Base-by-base conservation (phyloP, 2,113 vertebrate genomes). In the Bucco capensis region DNA sequence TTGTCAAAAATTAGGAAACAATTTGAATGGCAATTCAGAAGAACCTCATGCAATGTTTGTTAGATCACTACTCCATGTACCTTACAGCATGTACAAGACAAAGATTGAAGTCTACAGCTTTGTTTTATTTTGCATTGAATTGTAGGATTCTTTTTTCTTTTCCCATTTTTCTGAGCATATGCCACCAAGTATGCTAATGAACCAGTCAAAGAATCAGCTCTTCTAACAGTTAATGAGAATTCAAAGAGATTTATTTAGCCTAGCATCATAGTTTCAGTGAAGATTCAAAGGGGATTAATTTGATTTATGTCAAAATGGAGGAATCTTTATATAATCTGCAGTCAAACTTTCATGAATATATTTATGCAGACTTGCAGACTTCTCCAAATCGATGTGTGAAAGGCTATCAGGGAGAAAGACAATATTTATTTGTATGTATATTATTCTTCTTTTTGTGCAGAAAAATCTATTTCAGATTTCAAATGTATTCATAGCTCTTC, bases 141-240 rank as follows among this genome's bases (percentile, higher is more conserved):
- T 97, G 86, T 91, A 96, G 88, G 91, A 91, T 92, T 94, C 86
- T 94, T 96, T 94, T 92, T 95, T 92, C 94, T 91, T 95, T 85
- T 94, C 70, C 50, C 51, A 72, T 77, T 80, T 96, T 86, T 94
- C 83, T 96, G 92, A 96, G 95, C 91, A 96, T 96, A 96, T 96
- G 93, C 88, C 88, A 54, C 75, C 72, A 96, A 97, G 77, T 93
- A 96, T 97, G 94, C 79, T 95, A 95, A 89, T 94, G 95, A 97
- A 92, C 69, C 60, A 95, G 90, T 96, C 96, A 96, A 96, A 96
- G 95, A 97, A 97, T 97, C 97, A 97, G 80, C 85, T 95, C 93
- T 96, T 87, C 91, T 90, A 96, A 92, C 75, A 90, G 89, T 95
- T 97, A 97, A 95, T 86, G 92, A 96, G 88, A 95, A 95, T 94